Base-by-base conservation (phyloP, 2,113 vertebrate genomes). In the Leptobrachium ailaonicum region DNA sequence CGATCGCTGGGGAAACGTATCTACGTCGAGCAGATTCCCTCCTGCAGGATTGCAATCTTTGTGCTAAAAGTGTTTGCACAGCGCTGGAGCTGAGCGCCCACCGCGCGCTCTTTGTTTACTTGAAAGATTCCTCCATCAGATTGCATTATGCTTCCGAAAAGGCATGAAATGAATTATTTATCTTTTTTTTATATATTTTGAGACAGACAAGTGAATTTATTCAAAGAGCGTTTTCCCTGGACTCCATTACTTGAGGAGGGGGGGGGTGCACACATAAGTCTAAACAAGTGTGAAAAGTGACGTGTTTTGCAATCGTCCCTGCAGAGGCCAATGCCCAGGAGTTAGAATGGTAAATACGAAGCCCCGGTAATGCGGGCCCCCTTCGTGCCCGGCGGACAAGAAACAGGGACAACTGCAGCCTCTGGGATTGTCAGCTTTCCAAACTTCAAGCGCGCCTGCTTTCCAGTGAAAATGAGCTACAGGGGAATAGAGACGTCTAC, bases 391-490 rank as follows among this genome's bases (percentile, higher is more conserved):
- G 83, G 41, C 64, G 73, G 71, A 66, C 0, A 76, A 60, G 50
- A 71, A 76, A 12, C 20, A 82, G 66, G 72, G 73, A 82, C 83
- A 72, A 14, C 32, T 43, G 10, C 82, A 76, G n/a, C 79, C 80
- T 75, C 58, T 41, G 73, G 70, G 66, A 62, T 8, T 76, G 41
- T 77, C 72, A 63, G 58, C 83, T 67, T 76, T 85, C 82, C 78
- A 82, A 14, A 79, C 76, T 87, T 84, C 50, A 82, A 83, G 77
- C 83, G 56, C 14, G 62, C 4, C 43, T 77, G 62, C 74, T 0
- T 83, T 10, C 41, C 79, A 42, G 73, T 69, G 73, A 66, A 72
- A 84, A 68, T 70, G 82, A 82, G 80, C 79, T 77, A 79, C 73
- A 73, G 2, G 14, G 63, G 44, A 71, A 69, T 20, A 67, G 83